Base-by-base conservation (phyloP, 2,797 vertebrate species). In the Propithecus deckenii region DNA sequence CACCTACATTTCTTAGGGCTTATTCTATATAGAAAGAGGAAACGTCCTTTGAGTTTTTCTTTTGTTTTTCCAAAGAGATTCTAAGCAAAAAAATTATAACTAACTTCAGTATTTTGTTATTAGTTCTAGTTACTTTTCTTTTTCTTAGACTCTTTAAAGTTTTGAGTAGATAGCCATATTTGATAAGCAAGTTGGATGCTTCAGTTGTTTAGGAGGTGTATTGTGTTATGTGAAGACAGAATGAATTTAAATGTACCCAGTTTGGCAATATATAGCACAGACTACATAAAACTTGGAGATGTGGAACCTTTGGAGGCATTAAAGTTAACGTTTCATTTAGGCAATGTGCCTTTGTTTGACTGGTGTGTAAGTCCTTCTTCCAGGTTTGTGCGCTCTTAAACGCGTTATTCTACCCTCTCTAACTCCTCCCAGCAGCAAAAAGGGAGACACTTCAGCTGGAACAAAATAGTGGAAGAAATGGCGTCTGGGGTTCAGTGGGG, bases 381-480 rank as follows among this genome's bases (percentile, higher is more conserved):
- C 98, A 99, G 99, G 98, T 99, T 98, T 98, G 98, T 98, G 98
- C 98, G 74, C 96, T 96, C 97, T 98, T 98, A 97, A 98, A 97
- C 94, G 91, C 94, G 25, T 95, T 97, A 97, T 96, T 97, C 96
- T 97, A 96, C 98, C 98, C 91, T 97, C 89, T 97, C 94, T 98
- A 97, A 98, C 97, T 94, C 96, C 97, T 97, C 97, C 97, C 95
- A 97, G 95, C 98, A 98, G 96, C 98, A 98, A 98, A 98, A 98
- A 97, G 98, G 98, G 93, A 98, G 97, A 97, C 83, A 97, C 98
- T 97, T 97, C 98, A 98, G 92, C 98, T 96, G 98, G 96, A 98
- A 96, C 97, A 98, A 98, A 98, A 97, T 97, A 98, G 95, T 98
- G 98, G 98, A 98, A 98, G 98, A 98, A 98, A 96, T 98, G 98